Percentiles rank a stretch among this genome's conserved stretches.
Evolutionary conservation across 2,888 invertebrate species (phyloP).

Genomic region (Rotaria sp.): DNA sequence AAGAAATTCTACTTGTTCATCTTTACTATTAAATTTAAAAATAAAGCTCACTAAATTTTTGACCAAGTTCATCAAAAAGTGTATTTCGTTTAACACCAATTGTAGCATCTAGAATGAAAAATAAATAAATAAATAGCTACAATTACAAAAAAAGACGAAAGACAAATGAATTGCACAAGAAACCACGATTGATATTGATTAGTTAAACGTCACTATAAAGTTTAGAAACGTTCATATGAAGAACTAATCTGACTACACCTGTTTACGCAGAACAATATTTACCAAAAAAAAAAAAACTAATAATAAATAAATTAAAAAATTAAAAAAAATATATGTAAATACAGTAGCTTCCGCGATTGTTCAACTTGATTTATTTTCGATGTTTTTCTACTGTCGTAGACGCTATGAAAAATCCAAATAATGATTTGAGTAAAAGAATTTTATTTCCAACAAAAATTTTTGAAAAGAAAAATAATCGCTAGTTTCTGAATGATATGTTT

Average conservation of each 20-base stretch:
- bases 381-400: no score
- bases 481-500: no score
- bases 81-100: slow-evolving; percentile 33
- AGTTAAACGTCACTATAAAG: background rate
- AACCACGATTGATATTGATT: background rate
- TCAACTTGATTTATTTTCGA: no score
- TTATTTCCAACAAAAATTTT: no score
- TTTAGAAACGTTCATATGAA: background rate
- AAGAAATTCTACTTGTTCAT: background rate
- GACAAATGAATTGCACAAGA: background rate
- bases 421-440: no score
- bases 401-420: no score
- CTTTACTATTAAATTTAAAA: background rate
- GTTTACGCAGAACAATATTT: background rate
- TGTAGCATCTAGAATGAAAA: slow-evolving; percentile 15
- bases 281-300: background rate
- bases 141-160: background rate
- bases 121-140: background rate
- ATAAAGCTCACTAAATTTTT: slow-evolving; percentile 26
- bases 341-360: no score
- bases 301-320: background rate
- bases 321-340: no score
- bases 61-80: slow-evolving; percentile 32
- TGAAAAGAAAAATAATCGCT: no score
- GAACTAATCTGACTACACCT: background rate